A percentile compares a stretch with the other conserved stretches of the same genome.
Conservation (phyloP, 2,888 invertebrate species). For the Orchesella flavescens region DNA sequence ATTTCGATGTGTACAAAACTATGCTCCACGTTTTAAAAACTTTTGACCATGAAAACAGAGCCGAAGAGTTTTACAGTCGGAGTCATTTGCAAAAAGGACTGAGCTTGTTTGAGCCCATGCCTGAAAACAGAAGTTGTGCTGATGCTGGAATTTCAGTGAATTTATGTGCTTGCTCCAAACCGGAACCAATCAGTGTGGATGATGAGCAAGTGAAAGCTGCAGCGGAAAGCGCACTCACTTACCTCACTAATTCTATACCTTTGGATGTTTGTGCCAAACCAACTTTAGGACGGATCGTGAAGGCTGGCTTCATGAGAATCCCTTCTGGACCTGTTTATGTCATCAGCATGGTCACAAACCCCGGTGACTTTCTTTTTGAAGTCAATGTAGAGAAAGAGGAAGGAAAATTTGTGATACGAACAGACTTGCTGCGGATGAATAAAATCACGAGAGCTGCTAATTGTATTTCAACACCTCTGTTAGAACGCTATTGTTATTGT, state of each 20-base stretch:
- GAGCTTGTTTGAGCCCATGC: constrained; percentile 37
- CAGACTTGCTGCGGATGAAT: constrained; percentile 60
- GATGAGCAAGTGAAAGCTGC: constrained; percentile 1
- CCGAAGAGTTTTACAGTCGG: neutral
- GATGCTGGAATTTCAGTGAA: constrained; percentile 57
- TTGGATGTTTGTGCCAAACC: constrained; percentile 32
- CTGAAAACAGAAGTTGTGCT: constrained; percentile 35
- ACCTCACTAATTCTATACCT: constrained; percentile 27
- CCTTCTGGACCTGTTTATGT: constrained; percentile 33
- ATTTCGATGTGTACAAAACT: constrained; percentile 59
- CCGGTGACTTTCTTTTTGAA: constrained; percentile 69
- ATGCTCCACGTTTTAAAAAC: constrained; percentile 40
- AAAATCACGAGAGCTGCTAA: constrained; percentile 44
- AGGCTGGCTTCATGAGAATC: neutral
- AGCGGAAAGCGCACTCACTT: constrained; percentile 29
- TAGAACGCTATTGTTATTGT: constrained; percentile 65
- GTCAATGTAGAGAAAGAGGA: constrained; percentile 47
- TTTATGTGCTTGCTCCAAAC: constrained; percentile 54
- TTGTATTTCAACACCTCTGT: constrained; percentile 48
- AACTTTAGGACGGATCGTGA: constrained; percentile 16
- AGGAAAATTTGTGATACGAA: constrained; percentile 34
- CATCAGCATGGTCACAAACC: constrained; percentile 61
- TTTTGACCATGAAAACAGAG: neutral
- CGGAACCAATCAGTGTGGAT: constrained; percentile 18
- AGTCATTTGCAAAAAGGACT: constrained; percentile 14